Base-by-base conservation (phyloP, 2,888 invertebrate genomes). In the Chrysotoxum bicinctum region DNA sequence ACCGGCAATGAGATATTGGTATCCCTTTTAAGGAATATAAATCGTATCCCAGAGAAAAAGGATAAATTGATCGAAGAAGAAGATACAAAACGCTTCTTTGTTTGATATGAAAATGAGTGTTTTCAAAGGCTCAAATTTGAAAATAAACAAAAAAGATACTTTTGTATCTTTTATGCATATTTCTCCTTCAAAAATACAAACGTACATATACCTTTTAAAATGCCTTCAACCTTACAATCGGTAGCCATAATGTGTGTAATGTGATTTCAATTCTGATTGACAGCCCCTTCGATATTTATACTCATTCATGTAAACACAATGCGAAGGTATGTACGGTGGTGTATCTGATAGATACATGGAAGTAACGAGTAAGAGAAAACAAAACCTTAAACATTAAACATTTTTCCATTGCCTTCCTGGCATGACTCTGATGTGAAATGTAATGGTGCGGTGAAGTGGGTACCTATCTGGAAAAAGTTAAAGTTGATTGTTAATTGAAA, bases 201-300 rank as follows among this genome's bases (percentile, higher is more conserved):
- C n/a, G n/a, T n/a, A n/a, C n/a, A 54, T 52, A 35, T 12, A 45
- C 30, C 23, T 21, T 23, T 21, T 23, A 8, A 8, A 50, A 48
- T 45, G 30, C 32, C 48, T 66, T 66, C 16, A 50, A n/a, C 66
- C 21, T 48, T 23, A 66, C 32, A 75, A 52, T 84, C 75, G 79
- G 83, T 70, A 79, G 79, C 79, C 52, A 70, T 79, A 79, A 84
- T 79, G 70, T 75, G 50, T 79, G 79, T 84, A 84, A 79, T 84
- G 79, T 84, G 83, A 84, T 84, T 79, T 84, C 83, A 70, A 84
- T 84, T 75, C 79, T 84, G 83, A 84, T 84, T 84, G 79, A 84
- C 79, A 84, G 83, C 79, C 83, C 74, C 74, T 62, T 66, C 70
- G 64, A 54, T 70, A 50, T 35, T 64, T 66, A 74, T 70, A 69